Percentiles rank a stretch among this genome's conserved stretches.
phyloP scores from a whole-genome alignment of 1,140 invertebrate genomes.

The Myzus persicae region DNA sequence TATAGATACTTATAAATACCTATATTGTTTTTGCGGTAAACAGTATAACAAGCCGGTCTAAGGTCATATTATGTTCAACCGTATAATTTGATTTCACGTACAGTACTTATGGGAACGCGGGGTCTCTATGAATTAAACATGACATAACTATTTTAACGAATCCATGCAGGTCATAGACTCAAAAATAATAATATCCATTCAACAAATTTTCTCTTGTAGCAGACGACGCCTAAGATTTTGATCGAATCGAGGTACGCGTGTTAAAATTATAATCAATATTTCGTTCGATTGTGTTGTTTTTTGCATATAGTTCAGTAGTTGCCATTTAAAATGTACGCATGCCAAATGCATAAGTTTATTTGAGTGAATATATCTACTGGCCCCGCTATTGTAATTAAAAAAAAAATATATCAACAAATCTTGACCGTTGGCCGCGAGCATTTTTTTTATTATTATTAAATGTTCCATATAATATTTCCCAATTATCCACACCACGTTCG shows the following conservation, averaged over 20 bases:
- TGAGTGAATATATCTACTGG: not conserved
- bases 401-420: not conserved
- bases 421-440: not conserved
- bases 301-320: not conserved
- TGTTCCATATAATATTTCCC: not conserved
- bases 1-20: not conserved
- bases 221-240: not conserved
- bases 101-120: not conserved
- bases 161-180: not conserved
- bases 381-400: not conserved
- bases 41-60: not conserved
- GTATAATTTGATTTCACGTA: not conserved
- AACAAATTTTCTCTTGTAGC: not conserved
- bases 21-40: not conserved
- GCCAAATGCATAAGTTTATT: not conserved
- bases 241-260: not conserved
- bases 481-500: not conserved
- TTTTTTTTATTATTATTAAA: not conserved
- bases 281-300: not conserved
- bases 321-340: not conserved
- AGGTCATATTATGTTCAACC: not conserved
- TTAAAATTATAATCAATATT: slow-evolving; percentile 7
- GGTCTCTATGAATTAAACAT: not conserved
- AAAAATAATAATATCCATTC: not conserved
- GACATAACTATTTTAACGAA: not conserved